phyloP scores from a whole-genome alignment of 2,888 invertebrate species.

The Pandemis corylana region DNA sequence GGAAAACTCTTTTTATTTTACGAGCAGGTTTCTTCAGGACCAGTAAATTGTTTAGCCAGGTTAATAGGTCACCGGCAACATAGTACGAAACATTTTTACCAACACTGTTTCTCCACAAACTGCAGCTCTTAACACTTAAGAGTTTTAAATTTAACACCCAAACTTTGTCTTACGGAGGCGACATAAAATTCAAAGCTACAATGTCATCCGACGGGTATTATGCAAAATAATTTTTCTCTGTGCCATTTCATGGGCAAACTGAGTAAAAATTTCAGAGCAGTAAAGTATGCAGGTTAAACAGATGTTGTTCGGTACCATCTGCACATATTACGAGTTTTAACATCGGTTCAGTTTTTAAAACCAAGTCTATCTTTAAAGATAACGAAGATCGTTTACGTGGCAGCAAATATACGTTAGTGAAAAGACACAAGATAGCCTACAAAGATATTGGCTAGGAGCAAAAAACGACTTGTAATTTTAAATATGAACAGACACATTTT shows the following conservation, averaged over 20 bases:
- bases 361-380: not conserved
- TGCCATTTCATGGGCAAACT: slow-evolving; percentile 41
- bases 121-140: slow-evolving; percentile 39
- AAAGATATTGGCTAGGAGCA: no score
- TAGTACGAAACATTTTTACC: slow-evolving; percentile 33
- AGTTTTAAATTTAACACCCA: slow-evolving; percentile 42
- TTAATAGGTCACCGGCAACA: slow-evolving; percentile 27
- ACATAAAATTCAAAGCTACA: slow-evolving; percentile 45
- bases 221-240: slow-evolving; percentile 45
- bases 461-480: no score
- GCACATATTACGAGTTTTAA: not conserved
- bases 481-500: no score
- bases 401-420: not conserved
- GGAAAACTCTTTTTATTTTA: not conserved
- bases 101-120: slow-evolving; percentile 26
- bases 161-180: slow-evolving; percentile 41
- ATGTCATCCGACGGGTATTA: slow-evolving; percentile 43
- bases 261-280: slow-evolving; percentile 27
- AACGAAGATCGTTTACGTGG: not conserved
- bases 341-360: not conserved
- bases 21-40: not conserved
- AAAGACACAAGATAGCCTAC: no score
- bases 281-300: slow-evolving; percentile 15
- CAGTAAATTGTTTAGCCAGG: not conserved
- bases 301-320: not conserved